Base-by-base conservation (phyloP, 2,797 vertebrate genomes). In the Aplochiton taeniatus region DNA sequence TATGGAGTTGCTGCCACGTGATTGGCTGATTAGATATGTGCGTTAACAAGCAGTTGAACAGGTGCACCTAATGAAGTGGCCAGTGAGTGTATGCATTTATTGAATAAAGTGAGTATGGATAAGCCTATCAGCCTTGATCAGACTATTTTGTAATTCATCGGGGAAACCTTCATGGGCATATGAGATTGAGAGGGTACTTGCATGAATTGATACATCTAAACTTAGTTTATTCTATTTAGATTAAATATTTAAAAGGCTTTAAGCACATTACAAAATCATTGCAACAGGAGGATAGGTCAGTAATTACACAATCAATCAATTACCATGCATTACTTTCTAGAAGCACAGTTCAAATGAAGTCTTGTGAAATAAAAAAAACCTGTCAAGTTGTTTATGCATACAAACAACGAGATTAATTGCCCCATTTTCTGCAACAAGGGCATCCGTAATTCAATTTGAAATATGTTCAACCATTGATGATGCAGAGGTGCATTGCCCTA, bases 271-370 rank as follows among this genome's bases (percentile, higher is more conserved):
- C 56, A 75, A 59, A 74, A 68, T 69, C 69, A 61, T 56, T 58
- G 73, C 69, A 55, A 68, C 66, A 31, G 68, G 68, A 81, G 75
- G 74, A 70, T 70, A 68, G 60, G 66, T 68, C 72, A 60, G 65
- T 88, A 87, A 87, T 88, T 88, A 78, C 73, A 70, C 76, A 73
- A 86, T 85, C 83, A 83, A 89, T 86, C 86, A 86, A 75, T 85
- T 20, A 59, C 55, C 78, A 81, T 83, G 83, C 75, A 87, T 84
- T 80, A 72, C 56, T 59, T 59, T 61, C 59, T 69, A 46, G 58
- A 63, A 74, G 81, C 74, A 70, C 70, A 70, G 72, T 66, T 76
- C 54, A 78, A 74, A 78, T 77, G 77, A 73, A 75, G 80, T 73
- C 70, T 70, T 78, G 79, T 68, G 79, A 84, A 80, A n/a, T n/a